Evolutionary conservation across 1,140 invertebrate species (phyloP).

Genomic region (Lordiphosa collinella): DNA sequence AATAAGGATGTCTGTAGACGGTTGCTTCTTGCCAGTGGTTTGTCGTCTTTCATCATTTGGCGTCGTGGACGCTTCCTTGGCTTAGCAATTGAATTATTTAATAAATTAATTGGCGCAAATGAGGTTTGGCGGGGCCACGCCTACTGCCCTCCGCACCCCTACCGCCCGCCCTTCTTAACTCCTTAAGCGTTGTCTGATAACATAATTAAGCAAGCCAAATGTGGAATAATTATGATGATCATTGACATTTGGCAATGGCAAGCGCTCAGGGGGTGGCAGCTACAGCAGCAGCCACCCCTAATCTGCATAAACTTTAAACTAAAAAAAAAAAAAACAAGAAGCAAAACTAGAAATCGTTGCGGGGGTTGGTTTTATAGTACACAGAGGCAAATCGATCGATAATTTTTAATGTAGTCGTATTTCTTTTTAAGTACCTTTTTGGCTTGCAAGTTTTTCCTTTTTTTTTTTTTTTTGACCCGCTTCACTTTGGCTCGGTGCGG

Average conservation of each 20-base stretch:
- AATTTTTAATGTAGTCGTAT: conserved; percentile 77
- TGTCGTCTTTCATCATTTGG: conserved; percentile 2
- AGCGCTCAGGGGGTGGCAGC: no score
- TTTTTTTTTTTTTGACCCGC: background rate
- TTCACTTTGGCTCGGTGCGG: conserved; percentile 1
- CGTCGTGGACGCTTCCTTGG: conserved; percentile 34
- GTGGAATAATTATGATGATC: background rate
- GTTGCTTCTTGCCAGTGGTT: background rate
- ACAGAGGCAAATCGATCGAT: conserved; percentile 56
- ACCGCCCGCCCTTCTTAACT: no score
- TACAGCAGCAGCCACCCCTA: background rate
- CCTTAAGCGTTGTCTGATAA: no score
- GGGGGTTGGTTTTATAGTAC: background rate
- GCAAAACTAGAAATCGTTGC: background rate
- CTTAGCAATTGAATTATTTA: conserved; percentile 62
- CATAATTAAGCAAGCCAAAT: background rate
- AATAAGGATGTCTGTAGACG: conserved; percentile 63
- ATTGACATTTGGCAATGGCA: background rate
- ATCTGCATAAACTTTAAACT: background rate
- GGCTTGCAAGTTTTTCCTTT: conserved; percentile 23
- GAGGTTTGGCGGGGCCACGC: conserved; percentile 33
- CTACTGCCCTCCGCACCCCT: no score
- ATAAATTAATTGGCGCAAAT: conserved; percentile 67
- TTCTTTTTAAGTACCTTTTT: conserved; percentile 72
- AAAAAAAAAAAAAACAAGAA: background rate